These are phyloP conservation scores for Lucinisca nassula DNA, from an alignment of 2,888 invertebrate species.

Conservation along the genomic window DNA sequence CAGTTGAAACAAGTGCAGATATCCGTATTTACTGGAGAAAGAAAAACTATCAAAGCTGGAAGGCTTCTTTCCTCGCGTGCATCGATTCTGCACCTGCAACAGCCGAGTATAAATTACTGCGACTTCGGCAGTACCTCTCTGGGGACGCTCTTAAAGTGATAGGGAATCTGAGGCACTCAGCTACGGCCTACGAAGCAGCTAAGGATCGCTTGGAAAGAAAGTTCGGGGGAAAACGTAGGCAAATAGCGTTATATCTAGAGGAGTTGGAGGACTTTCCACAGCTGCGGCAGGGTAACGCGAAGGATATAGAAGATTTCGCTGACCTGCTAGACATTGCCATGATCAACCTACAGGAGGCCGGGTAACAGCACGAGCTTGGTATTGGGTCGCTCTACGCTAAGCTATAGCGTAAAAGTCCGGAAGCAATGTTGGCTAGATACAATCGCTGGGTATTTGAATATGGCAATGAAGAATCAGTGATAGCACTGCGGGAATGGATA, in stretches of 20 bases:
- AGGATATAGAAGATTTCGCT: constrained; percentile 39
- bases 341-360: constrained; percentile 48
- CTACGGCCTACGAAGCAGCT: no score
- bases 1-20: constrained; percentile 52
- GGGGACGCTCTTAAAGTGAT: constrained; percentile 44
- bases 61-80: constrained; percentile 45
- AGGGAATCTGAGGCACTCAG: constrained; percentile 47
- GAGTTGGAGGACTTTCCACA: no score
- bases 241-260: not conserved
- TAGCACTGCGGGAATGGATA: constrained; percentile 27
- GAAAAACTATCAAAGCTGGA: constrained; percentile 48
- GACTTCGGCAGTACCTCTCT: constrained; percentile 57
- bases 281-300: constrained; percentile 16
- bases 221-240: not conserved
- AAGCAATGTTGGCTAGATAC: constrained; percentile 43
- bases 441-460: constrained; percentile 55
- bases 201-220: no score
- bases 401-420: constrained; percentile 48
- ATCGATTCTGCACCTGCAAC: constrained; percentile 56
- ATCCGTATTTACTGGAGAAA: constrained; percentile 54
- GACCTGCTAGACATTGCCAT: constrained; percentile 54
- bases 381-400: constrained; percentile 37
- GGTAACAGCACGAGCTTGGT: constrained; percentile 5
- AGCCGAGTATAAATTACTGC: constrained; percentile 58
- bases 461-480: constrained; percentile 39